Conservation (phyloP, 2,113 vertebrate species). For the rat (Rattus norvegicus) region GRCr8 NC_086033.1:83651501-83652000, state of each 20-base stretch:
- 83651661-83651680: neutral
- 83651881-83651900: neutral
- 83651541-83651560: neutral
- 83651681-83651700: neutral
- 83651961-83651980: neutral
- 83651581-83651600: neutral
- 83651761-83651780: constrained; percentile 13
- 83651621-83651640: neutral
- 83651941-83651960: neutral
- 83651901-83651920: neutral
- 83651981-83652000: neutral
- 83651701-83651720: neutral
- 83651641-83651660: neutral
- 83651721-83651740: neutral
- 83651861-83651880: neutral
- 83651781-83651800: neutral
- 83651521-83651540: neutral
- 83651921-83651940: neutral
- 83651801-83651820: neutral
- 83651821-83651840: neutral
- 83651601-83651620: neutral
- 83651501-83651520: neutral
- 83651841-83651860: neutral
- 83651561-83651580: neutral
- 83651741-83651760: neutral